A percentile compares a stretch with the other conserved stretches of the same genome.
Conservation (phyloP, 2,888 invertebrate genomes). For the Ophion obscuratus region DNA sequence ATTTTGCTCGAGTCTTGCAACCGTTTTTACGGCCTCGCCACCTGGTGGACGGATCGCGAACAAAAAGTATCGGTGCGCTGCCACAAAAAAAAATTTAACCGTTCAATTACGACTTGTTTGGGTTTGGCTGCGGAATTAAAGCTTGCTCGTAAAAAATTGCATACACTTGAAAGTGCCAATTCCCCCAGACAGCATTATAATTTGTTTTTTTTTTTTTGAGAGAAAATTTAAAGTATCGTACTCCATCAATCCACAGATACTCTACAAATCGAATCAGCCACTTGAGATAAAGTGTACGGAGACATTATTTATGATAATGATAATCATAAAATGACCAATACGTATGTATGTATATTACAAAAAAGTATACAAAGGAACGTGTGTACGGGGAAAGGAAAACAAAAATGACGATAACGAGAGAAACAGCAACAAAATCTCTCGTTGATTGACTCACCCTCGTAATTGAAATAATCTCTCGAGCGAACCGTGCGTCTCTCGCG, state of each 20-base stretch:
- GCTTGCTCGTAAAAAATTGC: no score
- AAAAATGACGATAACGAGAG: slow-evolving; percentile 4
- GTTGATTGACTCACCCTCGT: slow-evolving; percentile 8
- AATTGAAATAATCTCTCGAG: background rate
- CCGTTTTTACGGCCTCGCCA: no score
- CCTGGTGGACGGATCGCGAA: no score
- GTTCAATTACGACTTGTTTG: no score
- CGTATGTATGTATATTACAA: slow-evolving; percentile 8
- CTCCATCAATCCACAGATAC: slow-evolving; percentile 21
- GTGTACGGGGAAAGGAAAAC: background rate
- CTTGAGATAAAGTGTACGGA: background rate
- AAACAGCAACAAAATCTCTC: slow-evolving; percentile 21
- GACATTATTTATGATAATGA: slow-evolving; percentile 25
- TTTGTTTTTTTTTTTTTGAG: background rate
- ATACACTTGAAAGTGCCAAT: background rate
- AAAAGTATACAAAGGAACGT: slow-evolving; percentile 13
- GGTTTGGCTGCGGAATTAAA: no score
- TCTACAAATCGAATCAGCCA: slow-evolving; percentile 12
- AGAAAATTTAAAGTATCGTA: slow-evolving; percentile 16
- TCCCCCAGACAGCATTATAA: background rate
- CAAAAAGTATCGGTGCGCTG: no score
- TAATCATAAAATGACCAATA: slow-evolving; percentile 53
- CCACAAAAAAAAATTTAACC: no score
- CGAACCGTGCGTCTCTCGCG: slow-evolving; percentile 10
- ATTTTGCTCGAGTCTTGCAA: no score